Percentiles rank a stretch among this genome's conserved stretches.
Conservation (phyloP, 53 echinoderm and acorn worm genomes). For the Henricia sp. region DNA sequence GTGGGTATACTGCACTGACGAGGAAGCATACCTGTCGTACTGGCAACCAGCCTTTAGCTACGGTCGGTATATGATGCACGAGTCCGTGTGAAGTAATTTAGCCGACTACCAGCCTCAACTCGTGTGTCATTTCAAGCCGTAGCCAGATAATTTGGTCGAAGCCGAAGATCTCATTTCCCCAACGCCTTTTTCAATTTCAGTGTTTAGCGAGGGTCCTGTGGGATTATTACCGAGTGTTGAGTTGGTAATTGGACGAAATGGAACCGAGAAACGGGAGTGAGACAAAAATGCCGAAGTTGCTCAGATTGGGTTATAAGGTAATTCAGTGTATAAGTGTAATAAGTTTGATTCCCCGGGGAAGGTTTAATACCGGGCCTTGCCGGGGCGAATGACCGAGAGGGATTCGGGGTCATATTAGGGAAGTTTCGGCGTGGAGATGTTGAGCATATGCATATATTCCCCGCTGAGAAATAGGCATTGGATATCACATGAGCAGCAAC, state of each 20-base stretch:
- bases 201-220: constrained; percentile 4
- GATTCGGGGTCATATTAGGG: no score
- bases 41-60: no score
- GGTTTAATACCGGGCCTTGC: constrained; percentile 13
- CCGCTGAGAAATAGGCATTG: no score
- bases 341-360: constrained; percentile 35
- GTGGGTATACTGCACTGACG: no score
- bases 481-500: no score
- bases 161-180: neutral
- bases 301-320: constrained; percentile 45
- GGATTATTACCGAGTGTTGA: constrained; percentile 43
- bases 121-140: no score
- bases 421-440: no score
- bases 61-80: no score
- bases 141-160: neutral
- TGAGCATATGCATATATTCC: no score
- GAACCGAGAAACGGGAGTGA: constrained; percentile 34
- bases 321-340: constrained; percentile 30
- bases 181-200: constrained; percentile 25
- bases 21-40: no score
- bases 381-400: constrained; percentile 44
- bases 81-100: no score
- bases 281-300: constrained; percentile 5
- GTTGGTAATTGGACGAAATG: constrained; percentile 40
- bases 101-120: no score